Evolutionary conservation across 2,797 vertebrate genomes (phyloP), one percentile per base, ranked within the genome.

Genomic region (Lithobates sylvaticus): DNA sequence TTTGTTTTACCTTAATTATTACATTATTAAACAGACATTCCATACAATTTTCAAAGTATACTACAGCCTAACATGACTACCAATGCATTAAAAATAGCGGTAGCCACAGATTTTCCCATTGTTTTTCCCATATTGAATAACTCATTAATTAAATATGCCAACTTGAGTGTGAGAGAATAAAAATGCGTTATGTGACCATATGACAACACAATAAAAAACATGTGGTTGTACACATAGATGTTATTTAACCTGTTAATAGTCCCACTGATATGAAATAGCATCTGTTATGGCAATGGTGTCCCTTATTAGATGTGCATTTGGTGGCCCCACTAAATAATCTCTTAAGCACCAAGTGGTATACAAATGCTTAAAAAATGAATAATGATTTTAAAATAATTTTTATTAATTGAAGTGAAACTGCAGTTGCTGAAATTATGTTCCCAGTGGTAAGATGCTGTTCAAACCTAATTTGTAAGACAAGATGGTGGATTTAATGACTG

Each of bases 401-500:
- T 98, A 99, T 99, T 97, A 99, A 98, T 98, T 96, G 94, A 93
- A 97, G 96, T 96, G 95, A 96, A 97, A 98, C 97, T 98, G 96
- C 95, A 95, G 95, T 93, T 91, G 96, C 96, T 96, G 95, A 97
- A 97, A 97, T 96, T 96, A 97, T 95, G 95, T 96, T 97, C 97
- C 97, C 97, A 97, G 95, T 93, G 96, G 97, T 97, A 95, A 96
- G 93, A 95, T 97, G 95, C 90, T 92, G 94, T 96, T 95, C 94
- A 98, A 98, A 98, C 94, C 97, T 98, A 95, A 99, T 99, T 99
- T 99, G 96, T 95, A 95, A 96, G 95, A 97, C 97, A 99, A 98
- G 97, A 99, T 99, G 98, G 97, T 97, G 95, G 96, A 96, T 97
- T 96, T 97, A 98, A 99, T 98, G 97, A 99, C 95, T 97, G 95